Evolutionary conservation across 1,140 invertebrate genomes (phyloP).

Genomic region (Drosophila grimshawi): DNA sequence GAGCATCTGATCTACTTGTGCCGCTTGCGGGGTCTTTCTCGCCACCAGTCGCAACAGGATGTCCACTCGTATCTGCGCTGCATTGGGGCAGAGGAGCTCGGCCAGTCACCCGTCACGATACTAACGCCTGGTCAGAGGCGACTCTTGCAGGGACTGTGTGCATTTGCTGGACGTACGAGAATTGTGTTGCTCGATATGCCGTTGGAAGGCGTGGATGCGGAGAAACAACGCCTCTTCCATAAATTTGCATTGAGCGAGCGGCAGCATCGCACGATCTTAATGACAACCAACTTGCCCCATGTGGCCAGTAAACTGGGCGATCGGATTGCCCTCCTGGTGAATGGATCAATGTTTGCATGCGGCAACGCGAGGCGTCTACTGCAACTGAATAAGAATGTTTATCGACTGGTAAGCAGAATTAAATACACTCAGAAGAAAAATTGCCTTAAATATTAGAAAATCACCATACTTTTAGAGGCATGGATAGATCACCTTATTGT

Average conservation of each 20-base stretch:
- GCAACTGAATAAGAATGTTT: constrained; percentile 14
- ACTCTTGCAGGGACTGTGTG: constrained; percentile 40
- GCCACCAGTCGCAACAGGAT: constrained; percentile 15
- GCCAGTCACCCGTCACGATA: neutral
- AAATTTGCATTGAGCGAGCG: constrained; percentile 30
- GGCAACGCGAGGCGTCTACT: constrained; percentile 22
- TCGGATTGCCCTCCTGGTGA: constrained; percentile 40
- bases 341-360: constrained; percentile 17
- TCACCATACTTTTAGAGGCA: too few species aligned
- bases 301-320: constrained; percentile 55
- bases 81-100: constrained; percentile 18
- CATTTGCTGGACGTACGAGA: constrained; percentile 49
- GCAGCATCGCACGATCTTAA: constrained; percentile 36
- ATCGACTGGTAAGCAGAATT: constrained; percentile 51
- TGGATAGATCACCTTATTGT: too few species aligned
- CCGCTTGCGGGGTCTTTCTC: constrained; percentile 40
- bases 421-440: neutral
- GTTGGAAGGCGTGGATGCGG: constrained; percentile 50
- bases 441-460: too few species aligned
- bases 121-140: constrained; percentile 41
- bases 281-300: constrained; percentile 43
- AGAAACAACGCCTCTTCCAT: constrained; percentile 28
- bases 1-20: constrained; percentile 54
- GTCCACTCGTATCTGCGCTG: constrained; percentile 1
- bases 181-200: constrained; percentile 55